Percentiles rank a stretch among this genome's conserved stretches.
Conservation (phyloP, 2,888 invertebrate species). For the Luperina nickerlii region DNA sequence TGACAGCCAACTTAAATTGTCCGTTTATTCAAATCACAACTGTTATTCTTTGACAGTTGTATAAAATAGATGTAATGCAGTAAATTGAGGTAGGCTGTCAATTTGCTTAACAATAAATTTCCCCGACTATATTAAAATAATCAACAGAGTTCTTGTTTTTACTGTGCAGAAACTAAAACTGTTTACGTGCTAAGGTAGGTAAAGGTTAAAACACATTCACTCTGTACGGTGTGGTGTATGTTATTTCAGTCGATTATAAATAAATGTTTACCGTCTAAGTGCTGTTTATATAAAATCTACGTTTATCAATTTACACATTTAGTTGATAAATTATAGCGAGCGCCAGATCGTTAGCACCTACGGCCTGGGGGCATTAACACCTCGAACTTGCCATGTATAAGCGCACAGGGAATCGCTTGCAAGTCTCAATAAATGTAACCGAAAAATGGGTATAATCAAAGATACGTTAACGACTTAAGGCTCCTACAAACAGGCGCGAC, state of each 20-base stretch:
- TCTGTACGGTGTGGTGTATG: neutral
- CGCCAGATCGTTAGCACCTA: slow-evolving; percentile 40
- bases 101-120: neutral
- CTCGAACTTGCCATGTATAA: neutral
- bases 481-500: no score
- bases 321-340: slow-evolving; percentile 31
- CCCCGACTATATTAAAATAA: neutral
- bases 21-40: neutral
- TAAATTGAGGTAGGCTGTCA: neutral
- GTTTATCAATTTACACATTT: slow-evolving; percentile 48
- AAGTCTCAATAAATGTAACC: neutral
- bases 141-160: neutral
- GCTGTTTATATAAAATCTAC: slow-evolving; percentile 30
- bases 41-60: neutral
- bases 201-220: slow-evolving; percentile 3
- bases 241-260: slow-evolving; percentile 24
- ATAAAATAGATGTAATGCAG: neutral
- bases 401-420: neutral
- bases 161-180: neutral
- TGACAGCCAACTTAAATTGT: neutral
- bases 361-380: slow-evolving; percentile 20
- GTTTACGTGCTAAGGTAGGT: neutral
- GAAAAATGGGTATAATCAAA: neutral
- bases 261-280: slow-evolving; percentile 18
- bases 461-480: no score